Evolutionary conservation across 2,888 invertebrate genomes (phyloP).

Genomic region (Salticus scenicus): DNA sequence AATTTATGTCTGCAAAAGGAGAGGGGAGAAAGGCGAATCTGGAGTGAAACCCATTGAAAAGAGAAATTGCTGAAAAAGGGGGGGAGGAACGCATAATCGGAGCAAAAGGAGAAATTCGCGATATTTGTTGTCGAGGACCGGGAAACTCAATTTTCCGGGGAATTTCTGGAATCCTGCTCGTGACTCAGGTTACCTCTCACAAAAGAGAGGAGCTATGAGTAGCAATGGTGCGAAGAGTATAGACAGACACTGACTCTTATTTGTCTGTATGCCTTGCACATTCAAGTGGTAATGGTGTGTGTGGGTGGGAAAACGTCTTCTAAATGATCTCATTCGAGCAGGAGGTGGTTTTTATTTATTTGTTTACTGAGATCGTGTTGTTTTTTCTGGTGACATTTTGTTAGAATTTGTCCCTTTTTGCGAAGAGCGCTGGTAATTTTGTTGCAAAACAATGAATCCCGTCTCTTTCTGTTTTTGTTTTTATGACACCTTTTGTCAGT

Average conservation of each 20-base stretch:
- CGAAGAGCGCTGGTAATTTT: background rate
- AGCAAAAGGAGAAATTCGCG: slow-evolving; percentile 67
- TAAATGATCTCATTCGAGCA: slow-evolving; percentile 52
- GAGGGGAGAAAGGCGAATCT: background rate
- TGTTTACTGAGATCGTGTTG: background rate
- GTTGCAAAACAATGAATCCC: background rate
- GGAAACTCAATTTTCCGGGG: slow-evolving; percentile 69
- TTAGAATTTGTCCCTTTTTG: slow-evolving; percentile 2
- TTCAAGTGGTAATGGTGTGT: slow-evolving; percentile 66
- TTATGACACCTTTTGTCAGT: background rate
- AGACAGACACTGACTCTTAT: slow-evolving; percentile 27
- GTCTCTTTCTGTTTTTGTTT: slow-evolving; percentile 1
- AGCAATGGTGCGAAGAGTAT: slow-evolving; percentile 17
- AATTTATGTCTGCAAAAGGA: slow-evolving; percentile 57
- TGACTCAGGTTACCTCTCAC: slow-evolving; percentile 58
- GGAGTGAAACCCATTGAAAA: slow-evolving; percentile 50
- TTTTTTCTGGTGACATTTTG: background rate
- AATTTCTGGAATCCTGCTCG: slow-evolving; percentile 59
- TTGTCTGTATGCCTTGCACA: slow-evolving; percentile 53
- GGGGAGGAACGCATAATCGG: slow-evolving; percentile 34
- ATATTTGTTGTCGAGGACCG: slow-evolving; percentile 64
- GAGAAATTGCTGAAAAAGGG: slow-evolving; percentile 67
- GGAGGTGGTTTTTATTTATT: slow-evolving; percentile 22
- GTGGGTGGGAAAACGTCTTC: slow-evolving; percentile 26
- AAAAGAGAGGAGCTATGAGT: slow-evolving; percentile 21